Percentiles rank a stretch among this genome's conserved stretches.
Conservation (phyloP, 2,888 invertebrate genomes). For the Cerastis leucographa region DNA sequence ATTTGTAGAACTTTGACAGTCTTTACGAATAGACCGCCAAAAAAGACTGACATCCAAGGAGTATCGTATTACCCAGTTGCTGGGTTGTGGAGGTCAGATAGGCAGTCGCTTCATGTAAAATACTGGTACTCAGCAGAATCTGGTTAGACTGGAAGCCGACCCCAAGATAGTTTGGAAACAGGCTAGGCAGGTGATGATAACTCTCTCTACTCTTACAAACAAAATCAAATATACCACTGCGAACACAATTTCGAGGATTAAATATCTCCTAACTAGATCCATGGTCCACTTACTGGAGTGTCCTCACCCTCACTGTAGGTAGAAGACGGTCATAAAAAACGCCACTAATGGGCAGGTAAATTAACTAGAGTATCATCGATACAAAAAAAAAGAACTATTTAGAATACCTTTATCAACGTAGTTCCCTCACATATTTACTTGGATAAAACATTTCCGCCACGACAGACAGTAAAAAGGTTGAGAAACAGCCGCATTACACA, state of each 20-base stretch:
- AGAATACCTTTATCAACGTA: background rate
- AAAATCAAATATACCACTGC: background rate
- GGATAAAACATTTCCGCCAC: background rate
- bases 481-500: slow-evolving; percentile 43
- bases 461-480: slow-evolving; percentile 47
- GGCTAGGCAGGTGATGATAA: too few species aligned
- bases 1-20: too few species aligned
- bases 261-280: background rate
- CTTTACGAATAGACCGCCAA: too few species aligned
- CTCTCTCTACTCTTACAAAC: too few species aligned
- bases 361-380: background rate
- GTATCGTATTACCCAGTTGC: too few species aligned
- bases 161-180: too few species aligned
- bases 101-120: too few species aligned
- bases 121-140: too few species aligned
- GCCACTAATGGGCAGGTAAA: background rate
- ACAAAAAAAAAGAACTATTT: background rate
- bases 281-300: background rate
- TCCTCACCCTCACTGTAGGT: background rate
- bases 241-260: background rate
- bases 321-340: background rate
- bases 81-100: too few species aligned
- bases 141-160: too few species aligned
- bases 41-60: too few species aligned
- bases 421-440: background rate